Evolutionary conservation across 2,113 vertebrate species (phyloP), one percentile per base, ranked within the genome.

Genomic region (Chlamydotis undulata): DNA sequence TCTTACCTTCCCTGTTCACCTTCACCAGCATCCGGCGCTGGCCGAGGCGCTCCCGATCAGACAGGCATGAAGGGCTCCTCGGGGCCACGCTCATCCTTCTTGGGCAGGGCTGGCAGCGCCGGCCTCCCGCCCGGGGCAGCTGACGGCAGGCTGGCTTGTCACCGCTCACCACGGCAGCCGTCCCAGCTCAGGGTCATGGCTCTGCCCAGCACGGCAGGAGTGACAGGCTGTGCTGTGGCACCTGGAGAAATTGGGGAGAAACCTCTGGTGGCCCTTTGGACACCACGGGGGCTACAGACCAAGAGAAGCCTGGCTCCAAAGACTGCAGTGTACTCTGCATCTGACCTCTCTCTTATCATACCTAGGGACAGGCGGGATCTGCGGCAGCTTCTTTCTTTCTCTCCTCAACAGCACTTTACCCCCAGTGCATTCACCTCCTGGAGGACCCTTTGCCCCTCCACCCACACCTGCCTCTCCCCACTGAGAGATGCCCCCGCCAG

Each of bases 61-160:
- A 92, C 96, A 96, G 89, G 89, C 96, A 89, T 82, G 96, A 96
- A 96, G 89, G 88, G 69, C 87, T 70, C n/a, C 96, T 71, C 0
- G 8, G 43, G 86, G 96, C 92, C 35, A 26, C 2, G 19, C 69
- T 89, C 0, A 31, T 65, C 94, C 90, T 95, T 73, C 57, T 64
- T 1, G 3, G 60, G 50, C n/a, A 88, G 69, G 26, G 59, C 47
- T 55, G 79, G 70, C 84, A 23, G 25, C 3, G 7, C 12, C 73
- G n/a, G 26, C 31, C 65, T 24, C 39, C 47, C 31, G 49, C 53
- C 49, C 9, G 0, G 26, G 13, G 60, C 41, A 57, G 55, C 1
- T 2, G 9, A 28, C 63, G 67, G 15, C 67, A 37, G 61, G 25
- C 21, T 53, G 59, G 4, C 52, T 41, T 53, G 61, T 74, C 61